Conservation (phyloP, 53 echinoderm and acorn worm species). For the Echinometra lucunter region DNA sequence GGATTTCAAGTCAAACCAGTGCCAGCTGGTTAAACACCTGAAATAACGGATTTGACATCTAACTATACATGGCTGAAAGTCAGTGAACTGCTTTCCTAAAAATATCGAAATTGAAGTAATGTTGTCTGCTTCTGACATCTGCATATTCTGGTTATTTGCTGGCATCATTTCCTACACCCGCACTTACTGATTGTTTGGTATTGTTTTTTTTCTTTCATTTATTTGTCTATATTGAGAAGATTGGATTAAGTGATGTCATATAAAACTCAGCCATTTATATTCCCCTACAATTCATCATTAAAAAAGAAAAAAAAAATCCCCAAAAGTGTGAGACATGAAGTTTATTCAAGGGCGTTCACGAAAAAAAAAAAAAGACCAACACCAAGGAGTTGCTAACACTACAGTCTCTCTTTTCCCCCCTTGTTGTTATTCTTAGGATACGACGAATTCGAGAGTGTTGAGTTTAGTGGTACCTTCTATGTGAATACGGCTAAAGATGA, state of each 20-base stretch:
- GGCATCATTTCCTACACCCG: not conserved
- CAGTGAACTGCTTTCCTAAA: not conserved
- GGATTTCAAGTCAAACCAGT: constrained; percentile 16
- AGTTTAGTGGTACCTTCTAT: constrained; percentile 99
- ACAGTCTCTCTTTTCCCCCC: no score
- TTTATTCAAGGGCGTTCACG: no score
- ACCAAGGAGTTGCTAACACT: no score
- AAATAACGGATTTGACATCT: not conserved
- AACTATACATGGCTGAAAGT: not conserved
- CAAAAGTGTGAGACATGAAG: no score
- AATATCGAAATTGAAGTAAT: not conserved
- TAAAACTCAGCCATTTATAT: not conserved
- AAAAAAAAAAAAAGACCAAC: no score
- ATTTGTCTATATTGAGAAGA: no score
- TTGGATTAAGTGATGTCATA: not conserved
- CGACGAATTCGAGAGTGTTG: constrained; percentile 85
- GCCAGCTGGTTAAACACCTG: not conserved
- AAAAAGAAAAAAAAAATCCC: no score
- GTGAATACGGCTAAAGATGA: constrained; percentile 96
- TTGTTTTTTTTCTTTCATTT: no score
- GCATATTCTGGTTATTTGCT: not conserved
- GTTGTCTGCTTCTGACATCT: no score
- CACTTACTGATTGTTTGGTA: no score
- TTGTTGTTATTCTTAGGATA: constrained; percentile 75
- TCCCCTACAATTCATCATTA: not conserved